Evolutionary conservation across 2,113 vertebrate genomes (phyloP).

Genomic region (Melanerpes aurifrons): DNA sequence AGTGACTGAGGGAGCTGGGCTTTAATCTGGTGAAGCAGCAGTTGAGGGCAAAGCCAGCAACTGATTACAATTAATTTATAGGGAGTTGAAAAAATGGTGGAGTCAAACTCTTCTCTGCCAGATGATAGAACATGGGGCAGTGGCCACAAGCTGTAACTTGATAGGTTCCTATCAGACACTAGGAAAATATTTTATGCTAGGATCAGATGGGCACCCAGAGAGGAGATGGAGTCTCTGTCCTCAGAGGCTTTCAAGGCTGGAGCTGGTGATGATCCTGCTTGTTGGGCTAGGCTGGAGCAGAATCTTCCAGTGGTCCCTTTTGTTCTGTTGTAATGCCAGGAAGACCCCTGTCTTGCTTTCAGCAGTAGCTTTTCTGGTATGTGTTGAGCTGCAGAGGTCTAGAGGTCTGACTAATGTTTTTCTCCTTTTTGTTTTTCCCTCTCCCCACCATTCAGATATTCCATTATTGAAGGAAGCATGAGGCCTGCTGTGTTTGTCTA

Average conservation of each 20-base stretch:
- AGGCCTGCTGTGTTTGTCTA: constrained; percentile 71
- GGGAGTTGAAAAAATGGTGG: neutral
- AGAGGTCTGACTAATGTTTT: constrained; percentile 6
- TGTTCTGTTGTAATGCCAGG: neutral
- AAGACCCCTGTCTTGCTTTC: neutral
- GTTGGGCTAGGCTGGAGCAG: neutral
- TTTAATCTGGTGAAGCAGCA: neutral
- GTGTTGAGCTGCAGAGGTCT: neutral
- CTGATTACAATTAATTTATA: neutral
- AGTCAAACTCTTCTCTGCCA: neutral
- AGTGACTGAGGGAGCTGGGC: neutral
- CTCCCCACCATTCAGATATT: constrained; percentile 83
- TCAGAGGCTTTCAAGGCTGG: neutral
- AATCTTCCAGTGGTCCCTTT: neutral
- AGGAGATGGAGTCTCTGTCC: neutral
- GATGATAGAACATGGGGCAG: neutral
- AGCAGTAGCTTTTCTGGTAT: neutral
- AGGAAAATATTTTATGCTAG: neutral
- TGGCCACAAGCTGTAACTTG: neutral
- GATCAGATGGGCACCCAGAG: neutral
- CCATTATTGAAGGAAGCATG: constrained; percentile 97
- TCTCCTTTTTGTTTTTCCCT: neutral
- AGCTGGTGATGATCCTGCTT: neutral
- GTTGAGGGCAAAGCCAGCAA: neutral
- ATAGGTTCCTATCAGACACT: neutral